Evolutionary conservation across 2,113 vertebrate species (phyloP).

Genomic region (Excalfactoria chinensis): DNA sequence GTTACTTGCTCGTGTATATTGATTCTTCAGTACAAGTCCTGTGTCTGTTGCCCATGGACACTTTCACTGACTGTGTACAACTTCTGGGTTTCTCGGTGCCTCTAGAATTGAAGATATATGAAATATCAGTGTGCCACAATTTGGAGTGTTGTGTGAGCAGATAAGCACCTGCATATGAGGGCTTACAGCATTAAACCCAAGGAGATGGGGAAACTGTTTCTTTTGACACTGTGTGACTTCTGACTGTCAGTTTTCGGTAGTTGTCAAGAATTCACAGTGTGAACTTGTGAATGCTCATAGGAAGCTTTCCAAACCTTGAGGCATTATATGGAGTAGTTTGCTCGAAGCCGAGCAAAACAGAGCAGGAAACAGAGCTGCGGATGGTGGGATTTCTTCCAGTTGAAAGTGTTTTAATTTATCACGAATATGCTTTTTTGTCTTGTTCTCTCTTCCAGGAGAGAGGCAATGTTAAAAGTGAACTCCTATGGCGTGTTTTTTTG

Average conservation of each 20-base stretch:
- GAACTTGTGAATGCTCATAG: background rate
- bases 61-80: background rate
- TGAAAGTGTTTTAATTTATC: background rate
- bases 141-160: accelerated
- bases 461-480: background rate
- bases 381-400: accelerated
- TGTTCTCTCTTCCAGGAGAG: background rate
- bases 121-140: background rate
- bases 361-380: background rate
- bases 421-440: background rate
- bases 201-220: background rate
- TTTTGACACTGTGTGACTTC: background rate
- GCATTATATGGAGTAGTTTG: background rate
- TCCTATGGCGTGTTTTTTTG: too few species aligned
- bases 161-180: accelerated
- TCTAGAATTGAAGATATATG: background rate
- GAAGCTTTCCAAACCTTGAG: background rate
- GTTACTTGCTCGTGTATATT: background rate
- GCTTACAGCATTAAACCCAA: background rate
- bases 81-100: background rate
- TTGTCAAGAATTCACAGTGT: background rate
- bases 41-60: background rate
- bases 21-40: background rate
- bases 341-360: background rate
- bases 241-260: background rate